Evolutionary conservation across 2,888 invertebrate genomes (phyloP).

Genomic region (Homarus gammarus): DNA sequence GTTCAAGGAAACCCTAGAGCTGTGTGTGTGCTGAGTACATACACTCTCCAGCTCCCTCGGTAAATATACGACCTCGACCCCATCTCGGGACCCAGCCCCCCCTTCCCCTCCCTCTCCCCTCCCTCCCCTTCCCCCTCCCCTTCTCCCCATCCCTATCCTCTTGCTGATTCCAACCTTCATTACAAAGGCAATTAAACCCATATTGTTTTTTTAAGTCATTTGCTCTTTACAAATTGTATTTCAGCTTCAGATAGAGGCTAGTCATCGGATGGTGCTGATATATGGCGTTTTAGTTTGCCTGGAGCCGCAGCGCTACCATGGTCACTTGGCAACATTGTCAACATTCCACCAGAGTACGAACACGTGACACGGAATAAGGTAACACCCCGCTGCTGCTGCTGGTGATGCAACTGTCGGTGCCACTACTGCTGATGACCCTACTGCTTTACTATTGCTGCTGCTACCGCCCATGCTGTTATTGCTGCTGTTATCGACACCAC

Average conservation of each 20-base stretch:
- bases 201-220: too few species aligned
- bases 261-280: constrained; percentile 10
- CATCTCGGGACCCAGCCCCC: too few species aligned
- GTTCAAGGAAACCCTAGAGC: constrained; percentile 14
- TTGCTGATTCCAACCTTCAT: too few species aligned
- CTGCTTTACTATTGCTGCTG: background rate
- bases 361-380: constrained; percentile 43
- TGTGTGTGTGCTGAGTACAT: background rate
- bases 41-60: too few species aligned
- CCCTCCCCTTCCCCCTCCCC: too few species aligned
- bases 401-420: background rate
- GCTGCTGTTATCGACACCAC: background rate
- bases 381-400: constrained; percentile 20
- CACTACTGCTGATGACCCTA: background rate
- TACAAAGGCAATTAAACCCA: too few species aligned
- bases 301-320: background rate
- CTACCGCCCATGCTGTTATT: background rate
- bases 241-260: background rate
- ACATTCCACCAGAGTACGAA: constrained; percentile 53
- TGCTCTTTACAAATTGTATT: too few species aligned
- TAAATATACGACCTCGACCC: too few species aligned
- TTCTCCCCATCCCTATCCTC: too few species aligned
- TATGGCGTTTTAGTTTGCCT: background rate
- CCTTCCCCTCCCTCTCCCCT: too few species aligned
- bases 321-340: constrained; percentile 59